Conservation (phyloP, 2,797 vertebrate genomes). For the Rhynchonycteris naso region DNA sequence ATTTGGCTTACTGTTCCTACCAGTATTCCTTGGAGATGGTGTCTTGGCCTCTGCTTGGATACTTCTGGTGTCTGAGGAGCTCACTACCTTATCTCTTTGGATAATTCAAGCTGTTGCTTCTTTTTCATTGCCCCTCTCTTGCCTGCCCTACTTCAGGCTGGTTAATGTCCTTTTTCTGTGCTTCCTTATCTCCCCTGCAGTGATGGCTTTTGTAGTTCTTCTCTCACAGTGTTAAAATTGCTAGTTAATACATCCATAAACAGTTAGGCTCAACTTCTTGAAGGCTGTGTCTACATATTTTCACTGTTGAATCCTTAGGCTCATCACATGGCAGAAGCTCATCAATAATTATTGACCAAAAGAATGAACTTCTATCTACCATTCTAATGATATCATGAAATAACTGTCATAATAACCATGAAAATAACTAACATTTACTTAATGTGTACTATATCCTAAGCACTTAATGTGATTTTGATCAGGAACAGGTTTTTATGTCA, state of each 20-base stretch:
- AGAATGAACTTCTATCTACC: not conserved
- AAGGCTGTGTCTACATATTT: not conserved
- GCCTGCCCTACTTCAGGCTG: not conserved
- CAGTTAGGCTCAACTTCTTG: not conserved
- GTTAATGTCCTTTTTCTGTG: not conserved
- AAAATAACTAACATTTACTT: constrained; percentile 31
- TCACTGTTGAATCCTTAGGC: not conserved
- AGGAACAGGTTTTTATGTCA: constrained; percentile 33
- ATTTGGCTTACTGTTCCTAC: not conserved
- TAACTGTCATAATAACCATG: not conserved
- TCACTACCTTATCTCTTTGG: not conserved
- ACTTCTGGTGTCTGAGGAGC: not conserved
- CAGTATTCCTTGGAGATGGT: not conserved
- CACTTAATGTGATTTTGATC: constrained; percentile 44
- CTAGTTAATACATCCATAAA: not conserved
- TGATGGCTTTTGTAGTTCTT: not conserved
- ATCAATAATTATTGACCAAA: constrained; percentile 14
- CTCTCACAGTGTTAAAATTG: not conserved
- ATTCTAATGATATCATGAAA: constrained; percentile 14
- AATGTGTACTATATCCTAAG: not conserved
- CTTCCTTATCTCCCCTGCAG: not conserved
- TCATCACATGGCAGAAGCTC: not conserved
- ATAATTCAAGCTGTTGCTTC: not conserved
- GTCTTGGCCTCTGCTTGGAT: not conserved
- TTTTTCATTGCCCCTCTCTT: not conserved